Evolutionary conservation across 92 coral and sea anemone species (phyloP).

Genomic region (Meandrina meandrites): DNA sequence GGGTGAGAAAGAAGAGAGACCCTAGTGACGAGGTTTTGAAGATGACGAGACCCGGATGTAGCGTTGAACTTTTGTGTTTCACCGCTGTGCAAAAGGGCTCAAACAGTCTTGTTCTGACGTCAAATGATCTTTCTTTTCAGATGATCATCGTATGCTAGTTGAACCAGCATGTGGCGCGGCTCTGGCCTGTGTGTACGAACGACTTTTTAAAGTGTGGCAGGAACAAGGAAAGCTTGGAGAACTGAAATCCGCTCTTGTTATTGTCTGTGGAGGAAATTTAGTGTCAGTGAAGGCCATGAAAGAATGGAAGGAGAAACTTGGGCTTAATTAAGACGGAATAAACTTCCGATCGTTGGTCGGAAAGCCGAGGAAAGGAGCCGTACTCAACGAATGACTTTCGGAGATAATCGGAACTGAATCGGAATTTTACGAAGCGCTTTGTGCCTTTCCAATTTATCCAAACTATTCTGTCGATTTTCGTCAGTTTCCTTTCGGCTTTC

Average conservation of each 20-base stretch:
- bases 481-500: neutral
- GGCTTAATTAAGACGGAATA: conserved; percentile 1
- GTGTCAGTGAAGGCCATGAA: conserved; percentile 73
- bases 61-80: neutral
- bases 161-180: conserved; percentile 94
- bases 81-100: neutral
- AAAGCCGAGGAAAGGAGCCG: too few relatives aligned
- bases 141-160: conserved; percentile 95
- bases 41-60: too few relatives aligned
- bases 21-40: too few relatives aligned
- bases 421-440: neutral
- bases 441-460: neutral
- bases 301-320: conserved; percentile 74
- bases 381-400: neutral
- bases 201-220: conserved; percentile 59
- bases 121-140: conserved; percentile 19
- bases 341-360: neutral
- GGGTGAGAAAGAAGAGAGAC: too few relatives aligned
- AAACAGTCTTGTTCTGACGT: neutral
- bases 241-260: conserved; percentile 74
- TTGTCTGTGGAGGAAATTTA: conserved; percentile 93
- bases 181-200: conserved; percentile 78
- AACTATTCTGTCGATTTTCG: neutral
- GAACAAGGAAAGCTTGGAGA: conserved; percentile 72
- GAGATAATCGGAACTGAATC: neutral